Conservation (phyloP, 2,888 invertebrate genomes). For the Nomada fabriciana region DNA sequence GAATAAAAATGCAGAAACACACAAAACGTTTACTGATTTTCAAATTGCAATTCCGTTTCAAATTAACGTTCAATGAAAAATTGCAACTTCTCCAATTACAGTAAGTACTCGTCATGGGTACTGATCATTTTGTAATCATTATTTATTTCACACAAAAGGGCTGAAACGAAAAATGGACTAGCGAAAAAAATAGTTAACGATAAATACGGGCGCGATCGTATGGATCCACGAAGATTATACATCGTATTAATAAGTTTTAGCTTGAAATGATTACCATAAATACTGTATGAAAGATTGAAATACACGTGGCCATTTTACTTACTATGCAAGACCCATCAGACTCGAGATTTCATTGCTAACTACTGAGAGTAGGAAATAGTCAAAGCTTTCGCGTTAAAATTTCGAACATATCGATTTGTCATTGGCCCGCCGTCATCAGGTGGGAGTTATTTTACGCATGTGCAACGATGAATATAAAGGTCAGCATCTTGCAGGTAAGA, state of each 20-base stretch:
- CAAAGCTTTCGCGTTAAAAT: conserved; percentile 56
- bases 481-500: conserved; percentile 35
- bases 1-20: not conserved
- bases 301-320: conserved; percentile 31
- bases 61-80: not conserved
- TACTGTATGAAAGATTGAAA: not conserved
- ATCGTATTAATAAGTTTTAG: not conserved
- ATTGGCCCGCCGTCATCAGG: conserved; percentile 49
- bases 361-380: conserved; percentile 33
- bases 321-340: conserved; percentile 15
- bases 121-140: not conserved
- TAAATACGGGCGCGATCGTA: conserved; percentile 20
- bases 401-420: conserved; percentile 68
- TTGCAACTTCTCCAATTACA: not conserved
- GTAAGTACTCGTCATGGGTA: not conserved
- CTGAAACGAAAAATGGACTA: not conserved
- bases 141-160: not conserved
- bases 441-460: conserved; percentile 56
- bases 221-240: not conserved
- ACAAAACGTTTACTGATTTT: not conserved
- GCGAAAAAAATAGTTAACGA: not conserved
- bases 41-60: not conserved
- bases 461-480: conserved; percentile 38
- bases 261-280: not conserved
- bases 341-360: conserved; percentile 44